Percentiles rank a stretch among this genome's conserved stretches.
Evolutionary conservation across 2,888 invertebrate genomes (phyloP).

Genomic region (Drosophila kambysellisi): DNA sequence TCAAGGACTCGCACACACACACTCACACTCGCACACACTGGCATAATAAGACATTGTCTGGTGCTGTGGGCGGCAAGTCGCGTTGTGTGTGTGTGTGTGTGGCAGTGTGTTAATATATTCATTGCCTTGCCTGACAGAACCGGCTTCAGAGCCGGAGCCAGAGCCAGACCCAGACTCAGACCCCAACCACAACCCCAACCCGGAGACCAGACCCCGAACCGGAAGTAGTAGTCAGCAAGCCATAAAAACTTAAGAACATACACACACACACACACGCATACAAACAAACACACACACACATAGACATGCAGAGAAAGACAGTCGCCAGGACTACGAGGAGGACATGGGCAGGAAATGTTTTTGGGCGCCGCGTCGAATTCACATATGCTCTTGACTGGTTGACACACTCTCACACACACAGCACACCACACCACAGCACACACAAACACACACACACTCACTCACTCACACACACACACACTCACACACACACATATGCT

Average conservation of each 20-base stretch:
- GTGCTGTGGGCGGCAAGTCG: slow-evolving; percentile 34
- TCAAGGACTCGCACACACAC: slow-evolving; percentile 60
- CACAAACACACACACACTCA: slow-evolving; percentile 12
- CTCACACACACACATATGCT: slow-evolving; percentile 48
- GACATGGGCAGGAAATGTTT: slow-evolving; percentile 50
- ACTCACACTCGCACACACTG: slow-evolving; percentile 26
- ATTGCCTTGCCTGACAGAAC: slow-evolving; percentile 67
- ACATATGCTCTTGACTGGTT: slow-evolving; percentile 72
- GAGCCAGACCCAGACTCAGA: slow-evolving; percentile 29
- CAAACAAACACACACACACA: slow-evolving; percentile 21
- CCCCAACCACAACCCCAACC: slow-evolving; percentile 23
- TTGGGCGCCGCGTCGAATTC: slow-evolving; percentile 56
- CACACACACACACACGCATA: slow-evolving; percentile 28
- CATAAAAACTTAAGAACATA: slow-evolving; percentile 79
- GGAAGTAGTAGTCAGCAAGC: slow-evolving; percentile 82
- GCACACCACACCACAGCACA: neutral
- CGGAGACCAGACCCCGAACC: slow-evolving; percentile 53
- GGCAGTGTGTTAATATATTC: slow-evolving; percentile 81
- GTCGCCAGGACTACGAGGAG: slow-evolving; percentile 51
- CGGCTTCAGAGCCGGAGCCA: slow-evolving; percentile 19
- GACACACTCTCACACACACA: slow-evolving; percentile 52
- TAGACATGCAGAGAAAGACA: slow-evolving; percentile 33
- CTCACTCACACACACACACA: slow-evolving; percentile 20
- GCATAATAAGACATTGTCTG: slow-evolving; percentile 62
- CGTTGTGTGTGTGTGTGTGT: slow-evolving; percentile 34